Percentiles rank a stretch among this genome's conserved stretches.
These are phyloP conservation scores for Eupsilia transversa DNA, from an alignment of 2,888 invertebrate genomes.

Conservation along the genomic window DNA sequence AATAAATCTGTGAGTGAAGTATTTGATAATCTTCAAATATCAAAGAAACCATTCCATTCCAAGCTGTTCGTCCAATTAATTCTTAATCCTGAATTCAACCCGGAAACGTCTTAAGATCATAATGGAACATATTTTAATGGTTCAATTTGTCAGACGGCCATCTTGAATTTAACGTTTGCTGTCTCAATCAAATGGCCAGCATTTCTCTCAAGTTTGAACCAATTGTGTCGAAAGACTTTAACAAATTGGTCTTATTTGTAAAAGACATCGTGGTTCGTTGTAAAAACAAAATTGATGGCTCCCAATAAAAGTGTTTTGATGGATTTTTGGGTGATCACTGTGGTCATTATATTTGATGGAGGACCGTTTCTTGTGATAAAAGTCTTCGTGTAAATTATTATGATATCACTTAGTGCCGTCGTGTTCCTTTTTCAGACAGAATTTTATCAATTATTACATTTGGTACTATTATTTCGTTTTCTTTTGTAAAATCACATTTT, in stretches of 20 bases:
- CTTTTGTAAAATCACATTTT: too few species aligned
- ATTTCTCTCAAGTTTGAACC: constrained; percentile 63
- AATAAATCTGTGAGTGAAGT: constrained; percentile 2
- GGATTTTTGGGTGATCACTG: constrained; percentile 63
- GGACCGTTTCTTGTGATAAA: constrained; percentile 53
- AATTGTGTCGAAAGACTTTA: constrained; percentile 65
- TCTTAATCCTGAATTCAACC: constrained; percentile 38
- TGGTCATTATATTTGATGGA: constrained; percentile 61
- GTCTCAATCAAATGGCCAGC: constrained; percentile 65
- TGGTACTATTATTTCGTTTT: background rate
- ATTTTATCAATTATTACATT: constrained; percentile 29
- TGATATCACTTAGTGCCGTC: constrained; percentile 51
- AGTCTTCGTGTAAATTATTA: constrained; percentile 62
- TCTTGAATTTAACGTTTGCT: constrained; percentile 55
- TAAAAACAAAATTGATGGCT: constrained; percentile 65
- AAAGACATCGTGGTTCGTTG: constrained; percentile 55
- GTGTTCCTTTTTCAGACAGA: constrained; percentile 16
- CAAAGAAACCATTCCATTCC: constrained; percentile 28
- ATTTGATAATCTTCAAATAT: background rate
- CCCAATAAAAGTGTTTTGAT: constrained; percentile 68
- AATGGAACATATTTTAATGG: constrained; percentile 66
- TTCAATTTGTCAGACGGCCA: constrained; percentile 61
- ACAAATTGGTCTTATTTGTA: constrained; percentile 69
- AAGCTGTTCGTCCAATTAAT: constrained; percentile 55
- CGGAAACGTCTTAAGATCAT: constrained; percentile 51